Conservation (phyloP, 2,113 vertebrate species). For the Oryzias melastigma region DNA sequence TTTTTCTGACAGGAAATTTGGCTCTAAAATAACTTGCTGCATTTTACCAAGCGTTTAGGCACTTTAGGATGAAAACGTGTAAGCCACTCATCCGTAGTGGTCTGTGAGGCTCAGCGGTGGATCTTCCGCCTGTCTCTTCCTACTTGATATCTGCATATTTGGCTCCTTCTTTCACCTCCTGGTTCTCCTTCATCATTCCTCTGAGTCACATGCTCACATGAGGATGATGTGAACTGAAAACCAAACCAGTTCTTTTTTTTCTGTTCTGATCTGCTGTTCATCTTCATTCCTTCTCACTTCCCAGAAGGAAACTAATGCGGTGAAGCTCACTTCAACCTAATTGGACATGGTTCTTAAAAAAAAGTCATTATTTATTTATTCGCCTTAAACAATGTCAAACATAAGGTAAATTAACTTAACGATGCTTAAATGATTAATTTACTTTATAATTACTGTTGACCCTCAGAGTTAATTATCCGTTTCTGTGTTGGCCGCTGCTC, state of each 20-base stretch:
- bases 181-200: constrained; percentile 36
- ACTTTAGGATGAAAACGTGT: too few species aligned
- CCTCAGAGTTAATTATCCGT: constrained; percentile 7
- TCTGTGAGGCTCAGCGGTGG: constrained; percentile 7
- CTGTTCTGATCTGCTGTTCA: constrained; percentile 1
- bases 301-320: not conserved
- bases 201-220: constrained; percentile 57
- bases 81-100: too few species aligned
- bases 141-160: constrained; percentile 10
- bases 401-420: too few species aligned
- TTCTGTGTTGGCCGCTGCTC: constrained; percentile 3
- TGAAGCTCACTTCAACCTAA: not conserved
- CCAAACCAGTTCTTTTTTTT: constrained; percentile 3
- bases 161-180: constrained; percentile 2
- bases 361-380: too few species aligned
- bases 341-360: too few species aligned
- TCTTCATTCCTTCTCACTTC: constrained; percentile 1
- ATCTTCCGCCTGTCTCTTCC: constrained; percentile 22
- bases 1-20: too few species aligned
- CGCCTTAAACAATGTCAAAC: too few species aligned
- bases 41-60: too few species aligned
- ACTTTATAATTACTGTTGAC: constrained; percentile 5
- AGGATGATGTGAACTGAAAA: constrained; percentile 49
- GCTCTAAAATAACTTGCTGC: too few species aligned
- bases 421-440: not conserved